phyloP scores from a whole-genome alignment of 2,888 invertebrate species.

The Prenolepis imparis region DNA sequence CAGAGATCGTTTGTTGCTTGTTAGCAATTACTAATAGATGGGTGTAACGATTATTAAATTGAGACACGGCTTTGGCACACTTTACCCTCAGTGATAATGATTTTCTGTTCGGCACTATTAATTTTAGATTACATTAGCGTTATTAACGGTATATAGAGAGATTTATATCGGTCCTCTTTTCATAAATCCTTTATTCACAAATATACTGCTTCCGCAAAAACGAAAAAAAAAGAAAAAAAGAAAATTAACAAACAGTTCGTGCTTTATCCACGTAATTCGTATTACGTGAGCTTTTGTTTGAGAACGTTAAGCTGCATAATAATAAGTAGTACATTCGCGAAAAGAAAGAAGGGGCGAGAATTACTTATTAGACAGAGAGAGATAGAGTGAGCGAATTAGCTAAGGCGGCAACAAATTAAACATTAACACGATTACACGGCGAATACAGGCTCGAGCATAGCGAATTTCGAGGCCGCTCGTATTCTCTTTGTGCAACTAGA shows the following conservation, averaged over 20 bases:
- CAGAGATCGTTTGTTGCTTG: conserved; percentile 56
- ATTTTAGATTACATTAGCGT: background rate
- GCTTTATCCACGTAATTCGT: background rate
- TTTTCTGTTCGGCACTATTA: background rate
- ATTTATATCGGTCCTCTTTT: background rate
- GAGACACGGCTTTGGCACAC: background rate
- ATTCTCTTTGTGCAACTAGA: conserved; percentile 73
- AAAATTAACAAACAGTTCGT: background rate
- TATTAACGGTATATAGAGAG: background rate
- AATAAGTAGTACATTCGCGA: background rate
- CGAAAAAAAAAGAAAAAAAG: background rate
- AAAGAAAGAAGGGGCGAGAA: conserved; percentile 38
- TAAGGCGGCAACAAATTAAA: conserved; percentile 66
- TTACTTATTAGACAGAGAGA: conserved; percentile 22
- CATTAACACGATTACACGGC: conserved; percentile 68
- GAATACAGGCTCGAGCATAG: conserved; percentile 51
- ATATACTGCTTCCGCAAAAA: background rate
- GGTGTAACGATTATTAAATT: conserved; percentile 21
- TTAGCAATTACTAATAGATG: conserved; percentile 22
- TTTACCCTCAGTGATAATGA: background rate
- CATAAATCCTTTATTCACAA: background rate
- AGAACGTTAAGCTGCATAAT: conserved; percentile 9
- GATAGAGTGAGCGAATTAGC: conserved; percentile 42
- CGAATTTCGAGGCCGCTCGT: conserved; percentile 68
- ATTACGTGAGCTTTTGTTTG: conserved; percentile 7